Evolutionary conservation across 2,113 vertebrate species (phyloP).

Genomic region (Triplophysa tibetana): DNA sequence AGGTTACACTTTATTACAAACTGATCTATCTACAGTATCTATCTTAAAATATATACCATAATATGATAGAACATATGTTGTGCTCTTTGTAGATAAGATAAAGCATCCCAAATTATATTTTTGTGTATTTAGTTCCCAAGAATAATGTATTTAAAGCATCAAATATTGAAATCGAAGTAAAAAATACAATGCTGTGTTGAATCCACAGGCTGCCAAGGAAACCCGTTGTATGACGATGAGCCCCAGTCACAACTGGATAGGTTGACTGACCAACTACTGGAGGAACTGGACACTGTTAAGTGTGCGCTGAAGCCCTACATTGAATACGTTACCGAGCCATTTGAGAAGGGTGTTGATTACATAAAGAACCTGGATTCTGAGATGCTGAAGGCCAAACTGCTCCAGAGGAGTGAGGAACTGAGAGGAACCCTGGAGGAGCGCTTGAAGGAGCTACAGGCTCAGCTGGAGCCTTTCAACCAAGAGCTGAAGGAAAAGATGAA

Average conservation of each 20-base stretch:
- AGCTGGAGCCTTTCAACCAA: constrained; percentile 58
- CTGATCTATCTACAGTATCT: too few species aligned
- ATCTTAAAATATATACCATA: too few species aligned
- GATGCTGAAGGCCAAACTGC: constrained; percentile 47
- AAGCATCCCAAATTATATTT: too few species aligned
- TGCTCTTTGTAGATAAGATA: too few species aligned
- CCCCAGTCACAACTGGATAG: constrained; percentile 47
- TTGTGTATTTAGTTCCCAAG: background rate
- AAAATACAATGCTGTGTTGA: background rate
- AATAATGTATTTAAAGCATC: background rate
- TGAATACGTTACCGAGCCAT: constrained; percentile 61
- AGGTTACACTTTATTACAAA: constrained; percentile 52
- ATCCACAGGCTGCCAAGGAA: constrained; percentile 55
- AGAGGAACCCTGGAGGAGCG: constrained; percentile 45
- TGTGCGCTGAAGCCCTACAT: constrained; percentile 53
- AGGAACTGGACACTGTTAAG: constrained; percentile 43
- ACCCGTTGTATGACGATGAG: constrained; percentile 59
- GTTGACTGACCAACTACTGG: constrained; percentile 54
- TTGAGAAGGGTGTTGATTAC: constrained; percentile 75
- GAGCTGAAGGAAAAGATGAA: constrained; percentile 55
- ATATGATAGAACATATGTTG: too few species aligned
- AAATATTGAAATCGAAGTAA: too few species aligned
- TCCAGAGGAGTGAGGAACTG: constrained; percentile 59
- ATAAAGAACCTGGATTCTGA: constrained; percentile 62
- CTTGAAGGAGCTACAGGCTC: constrained; percentile 52